A percentile compares a stretch with the other conserved stretches of the same genome.
Conservation (phyloP, 2,888 invertebrate species). For the Gasteruption jaculator region DNA sequence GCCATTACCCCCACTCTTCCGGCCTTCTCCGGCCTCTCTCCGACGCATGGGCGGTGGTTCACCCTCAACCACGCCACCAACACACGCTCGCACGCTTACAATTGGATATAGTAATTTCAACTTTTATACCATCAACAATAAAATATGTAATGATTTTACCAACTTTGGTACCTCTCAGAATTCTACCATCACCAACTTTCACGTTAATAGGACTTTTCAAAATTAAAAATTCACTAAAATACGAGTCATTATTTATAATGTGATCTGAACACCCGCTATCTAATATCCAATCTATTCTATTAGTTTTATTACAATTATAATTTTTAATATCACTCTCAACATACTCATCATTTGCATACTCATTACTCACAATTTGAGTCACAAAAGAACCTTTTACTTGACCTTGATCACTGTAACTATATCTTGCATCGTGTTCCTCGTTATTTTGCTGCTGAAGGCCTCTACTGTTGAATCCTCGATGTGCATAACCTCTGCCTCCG, state of each 20-base stretch:
- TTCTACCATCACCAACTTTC: slow-evolving; percentile 17
- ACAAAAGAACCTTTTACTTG: slow-evolving; percentile 1
- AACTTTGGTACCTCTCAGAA: slow-evolving; percentile 15
- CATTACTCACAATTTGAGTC: slow-evolving; percentile 3
- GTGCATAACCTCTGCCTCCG: slow-evolving; percentile 2
- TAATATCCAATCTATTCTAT: slow-evolving; percentile 15
- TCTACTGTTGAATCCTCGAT: slow-evolving; percentile 1
- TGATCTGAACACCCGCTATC: slow-evolving; percentile 22
- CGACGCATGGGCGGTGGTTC: too few relatives aligned
- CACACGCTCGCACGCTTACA: too few relatives aligned
- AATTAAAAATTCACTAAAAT: slow-evolving; percentile 9
- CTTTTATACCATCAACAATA: slow-evolving; percentile 8
- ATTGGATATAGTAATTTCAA: slow-evolving; percentile 8
- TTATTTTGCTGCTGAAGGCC: neutral
- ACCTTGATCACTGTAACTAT: slow-evolving; percentile 1
- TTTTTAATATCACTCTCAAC: neutral
- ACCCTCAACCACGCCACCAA: too few relatives aligned
- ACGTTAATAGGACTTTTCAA: slow-evolving; percentile 17
- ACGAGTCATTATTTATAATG: slow-evolving; percentile 16
- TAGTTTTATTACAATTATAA: slow-evolving; percentile 1
- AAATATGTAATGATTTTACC: slow-evolving; percentile 12
- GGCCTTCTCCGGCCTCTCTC: too few relatives aligned
- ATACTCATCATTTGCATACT: too few relatives aligned
- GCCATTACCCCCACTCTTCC: too few relatives aligned
- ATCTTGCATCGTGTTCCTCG: neutral